Base-by-base conservation (phyloP, 2,888 invertebrate species). In the Ectemnius continuus region DNA sequence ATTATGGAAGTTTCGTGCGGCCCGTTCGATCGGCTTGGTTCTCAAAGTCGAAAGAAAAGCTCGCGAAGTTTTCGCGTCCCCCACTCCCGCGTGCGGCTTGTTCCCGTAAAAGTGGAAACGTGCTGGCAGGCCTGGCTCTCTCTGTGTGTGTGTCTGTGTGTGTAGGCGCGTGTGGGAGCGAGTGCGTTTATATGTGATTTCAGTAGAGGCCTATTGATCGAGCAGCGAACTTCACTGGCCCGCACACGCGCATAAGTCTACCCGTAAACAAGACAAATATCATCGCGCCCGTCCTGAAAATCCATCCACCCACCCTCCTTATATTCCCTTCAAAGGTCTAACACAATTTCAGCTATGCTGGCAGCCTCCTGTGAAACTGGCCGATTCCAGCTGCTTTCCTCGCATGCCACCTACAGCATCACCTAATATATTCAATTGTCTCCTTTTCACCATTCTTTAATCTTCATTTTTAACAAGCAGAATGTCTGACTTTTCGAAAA, bases 191-290 rank as follows among this genome's bases (percentile, higher is more conserved):
- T 74, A 81, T 79, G 81, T 80, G 86, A 88, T 89, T 89, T 89
- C 84, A 88, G 88, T 85, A 84, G 88, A 89, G 89, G 89, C 89
- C 89, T 89, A 89, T 89, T 89, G 89, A 89, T 89, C 89, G 84
- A 82, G 83, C 78, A 64, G 83, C 81, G 80, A 81, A 84, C 84
- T 87, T 86, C 81, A 80, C 85, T 84, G 85, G 85, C 79, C 82
- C 85, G 86, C 88, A 90, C 89, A 90, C 89, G 90, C 90, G 90
- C 89, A 89, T 90, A 89, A 88, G 89, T 90, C 90, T 88, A 87
- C 84, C 84, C 89, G 88, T 88, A 90, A 91, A 91, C 91, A 90
- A 90, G 90, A 91, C 90, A 90, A 91, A 90, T 90, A 90, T 90
- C 89, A 89, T 89, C 88, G 86, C 86, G 80, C 84, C 85, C 86